Conservation (phyloP, 2,888 invertebrate genomes). For the Mythimna lalbum region DNA sequence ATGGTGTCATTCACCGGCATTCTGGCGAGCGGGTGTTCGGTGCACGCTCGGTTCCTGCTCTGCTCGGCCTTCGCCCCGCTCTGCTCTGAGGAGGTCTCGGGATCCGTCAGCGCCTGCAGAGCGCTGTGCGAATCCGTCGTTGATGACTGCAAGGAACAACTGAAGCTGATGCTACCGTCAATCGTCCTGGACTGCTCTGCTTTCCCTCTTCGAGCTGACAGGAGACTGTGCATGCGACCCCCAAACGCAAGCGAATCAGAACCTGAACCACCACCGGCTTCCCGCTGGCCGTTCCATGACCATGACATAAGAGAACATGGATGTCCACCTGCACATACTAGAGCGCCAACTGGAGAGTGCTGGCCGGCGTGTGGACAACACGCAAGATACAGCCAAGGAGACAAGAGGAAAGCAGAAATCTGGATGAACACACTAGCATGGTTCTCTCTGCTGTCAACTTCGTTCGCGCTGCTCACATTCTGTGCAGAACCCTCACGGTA, state of each 20-base stretch:
- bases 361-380: constrained; percentile 93
- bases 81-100: constrained; percentile 96
- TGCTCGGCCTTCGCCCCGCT: constrained; percentile 98
- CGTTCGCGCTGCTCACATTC: constrained; percentile 96
- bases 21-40: constrained; percentile 95
- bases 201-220: constrained; percentile 93
- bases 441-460: constrained; percentile 94
- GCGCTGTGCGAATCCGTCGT: constrained; percentile 95
- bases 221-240: constrained; percentile 95
- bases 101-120: constrained; percentile 96
- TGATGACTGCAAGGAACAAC: constrained; percentile 93
- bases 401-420: constrained; percentile 93
- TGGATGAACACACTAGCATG: constrained; percentile 95
- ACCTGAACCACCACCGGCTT: constrained; percentile 83
- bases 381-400: constrained; percentile 92
- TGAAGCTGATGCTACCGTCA: constrained; percentile 94
- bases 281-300: constrained; percentile 85
- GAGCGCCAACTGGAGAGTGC: constrained; percentile 90
- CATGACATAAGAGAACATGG: constrained; percentile 81
- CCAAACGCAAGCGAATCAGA: constrained; percentile 85
- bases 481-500: constrained; percentile 97
- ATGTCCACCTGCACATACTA: constrained; percentile 91
- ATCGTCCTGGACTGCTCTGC: constrained; percentile 94
- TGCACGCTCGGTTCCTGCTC: constrained; percentile 95
- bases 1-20: constrained; percentile 93